Evolutionary conservation across 2,888 invertebrate species (phyloP).

Genomic region (Hypsopygia costalis): DNA sequence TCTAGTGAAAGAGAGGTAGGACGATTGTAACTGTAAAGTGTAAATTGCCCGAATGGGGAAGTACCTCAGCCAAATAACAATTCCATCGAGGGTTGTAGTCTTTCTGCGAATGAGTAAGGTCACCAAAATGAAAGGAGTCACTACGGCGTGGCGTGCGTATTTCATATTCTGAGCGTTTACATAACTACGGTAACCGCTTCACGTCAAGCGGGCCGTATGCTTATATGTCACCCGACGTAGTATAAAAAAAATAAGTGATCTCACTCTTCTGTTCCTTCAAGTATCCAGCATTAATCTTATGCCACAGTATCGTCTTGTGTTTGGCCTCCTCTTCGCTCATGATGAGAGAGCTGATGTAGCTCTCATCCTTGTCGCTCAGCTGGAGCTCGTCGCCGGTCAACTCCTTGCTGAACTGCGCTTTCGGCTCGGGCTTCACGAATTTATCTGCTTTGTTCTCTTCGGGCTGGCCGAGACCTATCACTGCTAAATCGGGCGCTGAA

Average conservation of each 20-base stretch:
- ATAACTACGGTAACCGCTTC: too few relatives aligned
- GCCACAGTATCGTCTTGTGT: conserved; percentile 93
- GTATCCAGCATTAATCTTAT: conserved; percentile 92
- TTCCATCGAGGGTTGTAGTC: too few relatives aligned
- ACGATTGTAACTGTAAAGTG: too few relatives aligned
- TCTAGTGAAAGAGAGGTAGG: too few relatives aligned
- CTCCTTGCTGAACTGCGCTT: conserved; percentile 42
- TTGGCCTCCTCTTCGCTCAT: conserved; percentile 86
- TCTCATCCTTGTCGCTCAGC: conserved; percentile 91
- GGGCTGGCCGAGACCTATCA: conserved; percentile 84
- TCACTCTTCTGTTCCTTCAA: conserved; percentile 89
- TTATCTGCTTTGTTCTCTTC: conserved; percentile 48
- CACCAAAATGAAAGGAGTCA: too few relatives aligned
- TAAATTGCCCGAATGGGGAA: too few relatives aligned
- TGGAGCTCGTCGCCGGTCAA: conserved; percentile 79
- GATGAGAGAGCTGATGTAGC: conserved; percentile 93
- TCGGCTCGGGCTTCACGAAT: conserved; percentile 59
- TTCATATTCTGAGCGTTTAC: too few relatives aligned
- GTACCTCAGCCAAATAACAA: too few relatives aligned
- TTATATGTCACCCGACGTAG: too few relatives aligned
- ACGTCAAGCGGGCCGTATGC: too few relatives aligned
- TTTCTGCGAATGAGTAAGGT: too few relatives aligned
- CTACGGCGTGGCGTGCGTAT: too few relatives aligned
- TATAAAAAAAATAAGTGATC: conserved; percentile 25
- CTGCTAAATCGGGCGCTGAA: conserved; percentile 86